A percentile compares a stretch with the other conserved stretches of the same genome.
These are phyloP conservation scores for Notiomystis cincta DNA, from an alignment of 2,113 vertebrate species.

Conservation along the genomic window DNA sequence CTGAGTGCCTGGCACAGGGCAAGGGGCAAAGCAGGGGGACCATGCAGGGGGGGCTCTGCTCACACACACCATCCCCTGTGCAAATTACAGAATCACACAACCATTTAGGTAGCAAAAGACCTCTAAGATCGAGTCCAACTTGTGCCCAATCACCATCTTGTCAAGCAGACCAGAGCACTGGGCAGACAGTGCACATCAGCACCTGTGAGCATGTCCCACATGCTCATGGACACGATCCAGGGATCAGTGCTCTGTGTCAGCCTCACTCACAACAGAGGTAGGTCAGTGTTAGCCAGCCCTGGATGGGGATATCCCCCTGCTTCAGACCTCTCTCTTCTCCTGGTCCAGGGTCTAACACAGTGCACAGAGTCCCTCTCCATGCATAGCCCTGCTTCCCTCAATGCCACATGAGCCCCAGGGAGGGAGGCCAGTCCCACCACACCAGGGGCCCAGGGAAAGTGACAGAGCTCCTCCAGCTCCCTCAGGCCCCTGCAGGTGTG, in stretches of 20 bases:
- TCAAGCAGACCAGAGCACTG: background rate
- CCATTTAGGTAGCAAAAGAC: background rate
- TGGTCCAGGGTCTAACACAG: fast-evolving
- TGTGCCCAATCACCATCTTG: background rate
- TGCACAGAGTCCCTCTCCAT: background rate
- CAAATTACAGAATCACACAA: background rate
- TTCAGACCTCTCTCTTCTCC: background rate
- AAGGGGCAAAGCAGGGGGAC: background rate
- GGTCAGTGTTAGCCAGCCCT: background rate
- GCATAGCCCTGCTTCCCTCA: background rate
- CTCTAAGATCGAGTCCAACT: background rate
- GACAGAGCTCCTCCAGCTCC: background rate
- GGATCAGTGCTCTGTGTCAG: background rate
- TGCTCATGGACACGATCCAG: background rate
- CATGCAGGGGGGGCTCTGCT: background rate
- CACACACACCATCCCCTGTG: fast-evolving
- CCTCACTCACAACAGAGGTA: background rate
- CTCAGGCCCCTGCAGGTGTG: fast-evolving
- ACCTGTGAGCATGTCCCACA: background rate
- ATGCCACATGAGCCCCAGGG: fast-evolving
- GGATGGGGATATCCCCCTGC: background rate
- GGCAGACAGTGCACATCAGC: background rate
- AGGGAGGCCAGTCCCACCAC: background rate
- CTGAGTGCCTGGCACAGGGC: background rate
- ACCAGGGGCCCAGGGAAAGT: background rate